phyloP scores from a whole-genome alignment of 1,140 invertebrate species.

The Meloidogyne floridensis region DNA sequence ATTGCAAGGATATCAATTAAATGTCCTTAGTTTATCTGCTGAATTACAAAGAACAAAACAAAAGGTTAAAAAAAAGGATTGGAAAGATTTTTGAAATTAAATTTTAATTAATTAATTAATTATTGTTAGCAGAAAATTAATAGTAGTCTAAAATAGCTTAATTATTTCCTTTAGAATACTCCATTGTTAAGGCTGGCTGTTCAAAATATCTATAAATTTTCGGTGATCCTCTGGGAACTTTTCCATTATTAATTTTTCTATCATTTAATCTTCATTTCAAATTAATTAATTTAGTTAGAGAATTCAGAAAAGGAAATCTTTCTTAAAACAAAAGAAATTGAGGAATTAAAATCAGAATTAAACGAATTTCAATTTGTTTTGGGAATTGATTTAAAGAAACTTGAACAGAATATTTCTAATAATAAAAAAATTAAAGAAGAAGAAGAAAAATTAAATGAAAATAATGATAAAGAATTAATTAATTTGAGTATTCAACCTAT shows the following conservation, averaged over 20 bases:
- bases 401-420: conserved; percentile 20
- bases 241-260: too few relatives aligned
- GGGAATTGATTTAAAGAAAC: neutral
- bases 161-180: too few relatives aligned
- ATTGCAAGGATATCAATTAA: conserved; percentile 42
- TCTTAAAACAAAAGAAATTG: conserved; percentile 19
- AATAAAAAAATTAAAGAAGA: neutral
- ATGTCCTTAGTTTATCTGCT: conserved; percentile 33
- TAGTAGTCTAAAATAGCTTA: too few relatives aligned
- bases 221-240: too few relatives aligned
- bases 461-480: neutral
- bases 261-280: too few relatives aligned
- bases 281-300: conserved; percentile 20
- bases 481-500: neutral
- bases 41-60: conserved; percentile 28
- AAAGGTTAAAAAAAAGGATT: conserved; percentile 15
- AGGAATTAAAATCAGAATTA: conserved; percentile 22
- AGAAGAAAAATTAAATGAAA: neutral
- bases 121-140: too few relatives aligned
- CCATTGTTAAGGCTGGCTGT: too few relatives aligned
- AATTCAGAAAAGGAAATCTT: neutral
- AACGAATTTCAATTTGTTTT: conserved; percentile 20
- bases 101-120: too few relatives aligned
- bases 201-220: too few relatives aligned
- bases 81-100: too few relatives aligned